phyloP scores from a whole-genome alignment of 2,888 invertebrate genomes.

The Ecliptopera silaceata region DNA sequence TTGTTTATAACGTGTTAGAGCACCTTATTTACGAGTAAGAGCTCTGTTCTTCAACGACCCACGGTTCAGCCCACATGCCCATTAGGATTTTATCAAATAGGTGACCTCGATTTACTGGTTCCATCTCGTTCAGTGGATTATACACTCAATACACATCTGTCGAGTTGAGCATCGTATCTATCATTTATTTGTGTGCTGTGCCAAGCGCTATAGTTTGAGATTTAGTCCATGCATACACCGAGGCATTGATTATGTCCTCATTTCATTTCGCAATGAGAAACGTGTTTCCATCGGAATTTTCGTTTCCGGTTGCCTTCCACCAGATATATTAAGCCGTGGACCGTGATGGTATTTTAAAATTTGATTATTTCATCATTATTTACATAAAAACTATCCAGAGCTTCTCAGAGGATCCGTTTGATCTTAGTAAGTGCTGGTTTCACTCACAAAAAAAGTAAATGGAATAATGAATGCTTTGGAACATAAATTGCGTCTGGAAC shows the following conservation, averaged over 20 bases:
- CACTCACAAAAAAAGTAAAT: not conserved
- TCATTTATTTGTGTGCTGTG: slow-evolving; percentile 1
- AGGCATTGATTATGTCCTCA: too few species aligned
- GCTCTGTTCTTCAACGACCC: slow-evolving; percentile 8
- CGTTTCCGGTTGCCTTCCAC: not conserved
- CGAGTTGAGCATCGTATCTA: not conserved
- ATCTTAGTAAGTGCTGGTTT: not conserved
- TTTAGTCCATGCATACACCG: not conserved
- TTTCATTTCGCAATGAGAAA: too few species aligned
- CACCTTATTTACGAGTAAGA: not conserved
- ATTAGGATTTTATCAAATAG: slow-evolving; percentile 11
- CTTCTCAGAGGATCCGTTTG: not conserved
- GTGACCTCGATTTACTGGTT: slow-evolving; percentile 21
- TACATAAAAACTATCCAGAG: not conserved
- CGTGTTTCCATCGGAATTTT: not conserved
- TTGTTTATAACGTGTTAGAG: too few species aligned
- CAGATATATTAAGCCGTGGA: too few species aligned
- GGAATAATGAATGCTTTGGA: not conserved
- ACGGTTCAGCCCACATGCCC: slow-evolving; percentile 18
- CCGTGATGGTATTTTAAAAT: too few species aligned
- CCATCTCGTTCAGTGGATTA: slow-evolving; percentile 10
- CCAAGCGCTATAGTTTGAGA: not conserved
- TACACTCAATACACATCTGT: slow-evolving; percentile 1
- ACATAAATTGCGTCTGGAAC: slow-evolving; percentile 2
- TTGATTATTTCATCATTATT: not conserved